Evolutionary conservation across 2,113 vertebrate species (phyloP).

Genomic region (Mastomys coucha): DNA sequence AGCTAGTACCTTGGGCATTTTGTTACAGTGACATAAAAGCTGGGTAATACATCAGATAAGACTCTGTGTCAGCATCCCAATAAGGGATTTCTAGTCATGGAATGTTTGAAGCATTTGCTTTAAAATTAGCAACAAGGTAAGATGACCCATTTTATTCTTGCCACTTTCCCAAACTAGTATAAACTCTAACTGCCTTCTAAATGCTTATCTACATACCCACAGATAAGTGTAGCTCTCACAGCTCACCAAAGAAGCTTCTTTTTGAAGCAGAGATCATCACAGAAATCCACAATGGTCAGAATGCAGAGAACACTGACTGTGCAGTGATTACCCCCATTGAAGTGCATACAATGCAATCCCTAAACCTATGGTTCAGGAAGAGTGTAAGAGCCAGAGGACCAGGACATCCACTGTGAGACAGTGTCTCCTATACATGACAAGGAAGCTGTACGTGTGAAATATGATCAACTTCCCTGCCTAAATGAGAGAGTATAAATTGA

Average conservation of each 20-base stretch:
- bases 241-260: neutral
- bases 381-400: neutral
- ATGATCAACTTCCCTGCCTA: neutral
- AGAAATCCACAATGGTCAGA: neutral
- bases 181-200: neutral
- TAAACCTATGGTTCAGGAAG: no score
- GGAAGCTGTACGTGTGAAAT: neutral
- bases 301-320: neutral
- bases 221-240: neutral
- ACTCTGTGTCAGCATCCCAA: neutral
- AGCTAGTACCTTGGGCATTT: neutral
- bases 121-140: neutral
- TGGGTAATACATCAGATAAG: neutral
- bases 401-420: neutral
- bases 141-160: neutral
- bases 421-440: neutral
- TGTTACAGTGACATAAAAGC: neutral
- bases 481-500: neutral
- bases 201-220: neutral
- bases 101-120: neutral
- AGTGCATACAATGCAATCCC: neutral
- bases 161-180: neutral
- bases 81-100: neutral
- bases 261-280: neutral
- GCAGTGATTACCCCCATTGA: neutral